Conservation (phyloP, 2,113 vertebrate species). For the Platanista minor region DNA sequence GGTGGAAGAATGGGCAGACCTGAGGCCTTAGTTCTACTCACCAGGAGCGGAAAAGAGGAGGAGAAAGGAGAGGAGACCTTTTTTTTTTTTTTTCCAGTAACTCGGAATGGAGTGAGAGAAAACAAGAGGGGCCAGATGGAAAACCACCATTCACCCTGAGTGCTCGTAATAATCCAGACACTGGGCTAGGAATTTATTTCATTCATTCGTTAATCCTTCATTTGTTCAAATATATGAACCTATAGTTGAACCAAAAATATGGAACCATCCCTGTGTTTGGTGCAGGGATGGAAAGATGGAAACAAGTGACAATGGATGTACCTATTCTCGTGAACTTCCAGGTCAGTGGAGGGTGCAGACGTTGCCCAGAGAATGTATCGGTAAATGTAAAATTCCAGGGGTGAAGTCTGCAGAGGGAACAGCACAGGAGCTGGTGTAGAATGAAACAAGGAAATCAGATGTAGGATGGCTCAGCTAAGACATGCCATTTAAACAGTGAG, state of each 20-base stretch:
- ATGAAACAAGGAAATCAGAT: background rate
- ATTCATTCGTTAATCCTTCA: background rate
- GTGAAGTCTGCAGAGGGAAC: background rate
- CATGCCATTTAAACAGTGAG: background rate
- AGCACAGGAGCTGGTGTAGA: background rate
- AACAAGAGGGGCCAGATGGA: background rate
- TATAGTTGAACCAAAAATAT: too few relatives aligned
- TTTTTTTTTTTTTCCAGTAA: background rate
- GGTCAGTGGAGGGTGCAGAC: background rate
- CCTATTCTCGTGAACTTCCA: background rate
- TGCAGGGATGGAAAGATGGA: background rate
- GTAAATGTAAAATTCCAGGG: background rate
- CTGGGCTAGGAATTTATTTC: background rate
- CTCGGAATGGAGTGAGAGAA: background rate
- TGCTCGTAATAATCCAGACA: background rate
- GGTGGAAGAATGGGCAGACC: fast-evolving
- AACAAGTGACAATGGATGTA: background rate
- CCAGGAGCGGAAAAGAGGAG: background rate
- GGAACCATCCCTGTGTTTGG: background rate
- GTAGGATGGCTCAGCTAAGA: background rate
- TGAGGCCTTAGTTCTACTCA: background rate
- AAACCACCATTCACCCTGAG: background rate
- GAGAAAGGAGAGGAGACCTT: background rate
- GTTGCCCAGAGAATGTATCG: background rate
- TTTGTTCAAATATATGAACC: background rate